These are phyloP conservation scores for Mystacornis crossleyi DNA, from an alignment of 2,113 vertebrate species.

Conservation along the genomic window DNA sequence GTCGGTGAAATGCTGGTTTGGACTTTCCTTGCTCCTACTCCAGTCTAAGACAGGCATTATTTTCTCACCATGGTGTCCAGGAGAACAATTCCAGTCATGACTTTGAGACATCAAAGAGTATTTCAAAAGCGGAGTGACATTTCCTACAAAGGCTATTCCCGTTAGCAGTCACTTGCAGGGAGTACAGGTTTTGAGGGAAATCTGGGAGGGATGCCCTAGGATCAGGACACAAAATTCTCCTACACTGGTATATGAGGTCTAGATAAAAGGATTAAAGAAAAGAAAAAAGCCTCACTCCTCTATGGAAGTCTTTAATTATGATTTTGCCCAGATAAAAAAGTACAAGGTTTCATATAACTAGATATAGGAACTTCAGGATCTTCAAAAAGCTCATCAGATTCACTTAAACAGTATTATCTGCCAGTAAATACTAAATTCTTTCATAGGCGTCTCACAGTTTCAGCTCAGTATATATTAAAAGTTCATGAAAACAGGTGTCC, in stretches of 20 bases:
- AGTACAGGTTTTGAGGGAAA: conserved; percentile 32
- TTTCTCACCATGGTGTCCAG: neutral
- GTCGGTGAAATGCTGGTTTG: neutral
- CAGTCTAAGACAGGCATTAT: neutral
- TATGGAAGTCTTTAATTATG: neutral
- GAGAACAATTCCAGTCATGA: conserved; percentile 32
- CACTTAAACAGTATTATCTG: neutral
- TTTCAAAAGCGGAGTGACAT: conserved; percentile 31
- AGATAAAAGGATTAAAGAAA: neutral
- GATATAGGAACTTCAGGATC: neutral
- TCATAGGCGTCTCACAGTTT: neutral
- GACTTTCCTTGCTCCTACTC: neutral
- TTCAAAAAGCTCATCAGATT: neutral
- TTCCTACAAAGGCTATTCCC: neutral
- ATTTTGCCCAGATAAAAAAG: neutral
- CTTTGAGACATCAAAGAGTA: conserved; percentile 26
- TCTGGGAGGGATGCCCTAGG: neutral
- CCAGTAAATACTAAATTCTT: neutral
- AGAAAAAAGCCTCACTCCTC: neutral
- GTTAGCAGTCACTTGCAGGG: conserved; percentile 10
- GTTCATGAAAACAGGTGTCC: neutral
- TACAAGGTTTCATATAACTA: neutral
- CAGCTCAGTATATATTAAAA: neutral
- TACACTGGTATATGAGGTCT: neutral
- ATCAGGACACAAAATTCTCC: neutral